Percentiles rank a stretch among this genome's conserved stretches.
Evolutionary conservation across 2,888 invertebrate species (phyloP).

Genomic region (Prosopocoilus inquinatus): DNA sequence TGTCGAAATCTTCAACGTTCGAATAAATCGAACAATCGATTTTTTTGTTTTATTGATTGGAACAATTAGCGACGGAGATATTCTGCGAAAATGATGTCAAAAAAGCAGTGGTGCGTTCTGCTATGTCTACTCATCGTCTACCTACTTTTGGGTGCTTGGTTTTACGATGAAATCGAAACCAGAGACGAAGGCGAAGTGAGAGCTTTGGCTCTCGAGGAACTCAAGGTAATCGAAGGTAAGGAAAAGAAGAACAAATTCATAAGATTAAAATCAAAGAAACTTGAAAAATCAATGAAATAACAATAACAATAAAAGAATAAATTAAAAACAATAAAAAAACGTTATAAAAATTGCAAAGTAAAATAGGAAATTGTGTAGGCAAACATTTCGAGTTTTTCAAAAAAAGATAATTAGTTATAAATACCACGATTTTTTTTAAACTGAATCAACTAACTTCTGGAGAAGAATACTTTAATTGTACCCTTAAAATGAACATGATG

Average conservation of each 20-base stretch:
- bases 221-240: conserved; percentile 68
- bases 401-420: too few relatives aligned
- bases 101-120: conserved; percentile 70
- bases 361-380: too few relatives aligned
- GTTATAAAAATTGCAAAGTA: too few relatives aligned
- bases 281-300: too few relatives aligned
- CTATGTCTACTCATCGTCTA: conserved; percentile 23
- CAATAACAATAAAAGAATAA: too few relatives aligned
- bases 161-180: conserved; percentile 81
- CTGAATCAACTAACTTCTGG: too few relatives aligned
- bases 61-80: conserved; percentile 2
- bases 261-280: not conserved
- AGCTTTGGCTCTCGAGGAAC: conserved; percentile 59
- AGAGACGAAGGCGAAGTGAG: conserved; percentile 65
- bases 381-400: too few relatives aligned
- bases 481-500: too few relatives aligned
- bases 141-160: conserved; percentile 67
- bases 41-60: not conserved
- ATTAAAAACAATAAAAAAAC: too few relatives aligned
- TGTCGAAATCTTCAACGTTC: too few relatives aligned
- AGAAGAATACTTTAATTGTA: too few relatives aligned
- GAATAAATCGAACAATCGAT: not conserved
- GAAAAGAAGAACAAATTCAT: not conserved
- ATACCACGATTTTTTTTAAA: too few relatives aligned
- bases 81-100: conserved; percentile 67